Base-by-base conservation (phyloP, 2,113 vertebrate species). In the Spermophilus dauricus region DNA sequence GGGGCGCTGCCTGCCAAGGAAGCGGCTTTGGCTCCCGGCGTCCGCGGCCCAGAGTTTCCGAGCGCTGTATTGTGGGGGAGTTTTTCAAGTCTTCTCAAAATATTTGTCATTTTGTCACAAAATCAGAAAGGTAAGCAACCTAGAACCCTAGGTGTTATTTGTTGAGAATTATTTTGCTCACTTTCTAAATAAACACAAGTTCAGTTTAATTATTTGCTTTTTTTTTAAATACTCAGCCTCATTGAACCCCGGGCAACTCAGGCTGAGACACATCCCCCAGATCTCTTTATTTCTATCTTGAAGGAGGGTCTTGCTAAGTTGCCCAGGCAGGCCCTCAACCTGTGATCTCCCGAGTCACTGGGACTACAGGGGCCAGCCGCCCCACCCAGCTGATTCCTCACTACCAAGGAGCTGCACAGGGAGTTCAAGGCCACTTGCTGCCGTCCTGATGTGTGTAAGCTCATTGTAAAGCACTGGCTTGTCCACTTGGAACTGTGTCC, bases 391-490 rank as follows among this genome's bases (percentile, higher is more conserved):
- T 24, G 22, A 83, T 14, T 51, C 4, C 4, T 45, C 45, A 45
- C 45, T 45, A 45, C 45, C 45, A 45, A 45, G 45, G 45, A 45
- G 8, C 1, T 45, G 45, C 45, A 45, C 45, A 45, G 45, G 45
- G 45, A 45, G 48, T 13, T 51, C 48, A 51, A 51, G 48, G 48
- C 48, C 48, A 17, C 12, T 53, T 4, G 51, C 51, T 14, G 51
- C 0, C 3, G 2, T n/a, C n/a, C n/a, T n/a, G n/a, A n/a, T 51
- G 24, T 10, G 51, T 56, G 8, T 8, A 72, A 51, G 5, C 1
- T 34, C 37, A 22, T 91, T 58, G 61, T 72, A 11, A 86, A 22
- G 12, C 24, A 22, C 26, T 84, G 48, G 77, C 4, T 20, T 69
- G 37, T 69, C 58, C 39, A 30, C 37, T 45, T 76, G 53, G 22